Base-by-base conservation (phyloP, 2,888 invertebrate species). In the Mesorhabditis belari region DNA sequence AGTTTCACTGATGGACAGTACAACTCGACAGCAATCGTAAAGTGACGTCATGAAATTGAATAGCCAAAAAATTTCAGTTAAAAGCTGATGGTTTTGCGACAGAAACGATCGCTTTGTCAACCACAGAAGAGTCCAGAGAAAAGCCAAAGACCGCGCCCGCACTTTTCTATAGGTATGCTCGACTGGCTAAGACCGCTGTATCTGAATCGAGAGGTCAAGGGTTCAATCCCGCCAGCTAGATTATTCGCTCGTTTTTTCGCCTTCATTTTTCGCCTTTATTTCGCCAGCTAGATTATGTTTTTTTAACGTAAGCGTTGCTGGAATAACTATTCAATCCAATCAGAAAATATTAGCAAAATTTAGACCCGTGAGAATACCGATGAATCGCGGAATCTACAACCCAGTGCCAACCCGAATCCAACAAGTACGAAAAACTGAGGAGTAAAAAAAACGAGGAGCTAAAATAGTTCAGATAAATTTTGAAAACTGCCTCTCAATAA, bases 21-120 rank as follows among this genome's bases (percentile, higher is more conserved):
- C 64, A 79, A 79, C 55, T 77, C 77, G 5, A 71, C 69, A 6
- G 79, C 79, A 28, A 69, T 74, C 52, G 77, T 78, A 29, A 72
- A 73, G 62, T 58, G 21, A 5, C 21, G 26, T 52, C n/a, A 12
- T 25, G 57, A 26, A n/a, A 54, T 23, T 19, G 24, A 26, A 53
- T 23, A 26, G 35, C 17, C 23, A n/a, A 12, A 12, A 19, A 3
- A 24, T 65, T 65, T 27, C 60, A 63, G 63, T 25, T 63, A 29
- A 68, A 68, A 57, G 63, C 58, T 55, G 64, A 64, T 9, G 65
- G 66, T 29, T 62, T 65, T 57, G 64, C 44, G 44, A 35, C 44
- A n/a, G 44, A 35, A 35, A 35, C 44, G 12, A 17, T 35, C 12
- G n/a, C n/a, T n/a, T n/a, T n/a, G 1, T 35, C 44, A n/a, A 35